These are phyloP conservation scores for Germaria angustata DNA, from an alignment of 2,888 invertebrate genomes.

Conservation along the genomic window DNA sequence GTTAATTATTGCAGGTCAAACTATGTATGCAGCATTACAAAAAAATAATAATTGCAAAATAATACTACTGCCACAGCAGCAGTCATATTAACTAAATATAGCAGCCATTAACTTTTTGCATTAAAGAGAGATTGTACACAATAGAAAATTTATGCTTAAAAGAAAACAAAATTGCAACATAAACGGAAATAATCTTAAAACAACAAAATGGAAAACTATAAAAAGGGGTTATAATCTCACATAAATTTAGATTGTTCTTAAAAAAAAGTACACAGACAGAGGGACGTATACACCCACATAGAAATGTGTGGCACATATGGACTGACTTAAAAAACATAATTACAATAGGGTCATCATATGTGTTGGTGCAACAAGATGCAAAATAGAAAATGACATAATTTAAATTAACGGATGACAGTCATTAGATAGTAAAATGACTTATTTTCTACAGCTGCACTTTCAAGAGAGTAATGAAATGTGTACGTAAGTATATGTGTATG, in stretches of 20 bases:
- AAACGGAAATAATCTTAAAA: conserved; percentile 63
- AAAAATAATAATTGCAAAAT: conserved; percentile 26
- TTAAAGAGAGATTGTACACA: conserved; percentile 53
- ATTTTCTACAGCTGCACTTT: conserved; percentile 16
- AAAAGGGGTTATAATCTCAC: conserved; percentile 49
- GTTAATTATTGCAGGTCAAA: conserved; percentile 66
- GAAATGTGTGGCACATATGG: conserved; percentile 52
- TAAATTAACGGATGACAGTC: conserved; percentile 67
- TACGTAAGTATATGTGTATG: no score
- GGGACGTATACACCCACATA: neutral
- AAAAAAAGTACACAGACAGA: conserved; percentile 14
- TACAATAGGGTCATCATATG: neutral
- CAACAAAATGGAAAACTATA: conserved; percentile 23
- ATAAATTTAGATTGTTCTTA: conserved; percentile 10
- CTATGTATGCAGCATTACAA: conserved; percentile 53
- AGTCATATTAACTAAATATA: conserved; percentile 69
- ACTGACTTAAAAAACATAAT: conserved; percentile 61
- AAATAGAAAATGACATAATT: conserved; percentile 60
- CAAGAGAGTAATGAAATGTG: neutral
- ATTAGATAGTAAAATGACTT: conserved; percentile 53
- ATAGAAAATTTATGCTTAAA: conserved; percentile 49
- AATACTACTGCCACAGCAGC: conserved; percentile 72
- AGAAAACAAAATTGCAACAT: conserved; percentile 37
- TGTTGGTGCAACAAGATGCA: conserved; percentile 36
- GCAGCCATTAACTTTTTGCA: conserved; percentile 51